A percentile compares a stretch with the other conserved stretches of the same genome.
phyloP scores from a whole-genome alignment of 37 sponge, comb jelly and placozoan genomes.

The Tethya wilhelma region DNA sequence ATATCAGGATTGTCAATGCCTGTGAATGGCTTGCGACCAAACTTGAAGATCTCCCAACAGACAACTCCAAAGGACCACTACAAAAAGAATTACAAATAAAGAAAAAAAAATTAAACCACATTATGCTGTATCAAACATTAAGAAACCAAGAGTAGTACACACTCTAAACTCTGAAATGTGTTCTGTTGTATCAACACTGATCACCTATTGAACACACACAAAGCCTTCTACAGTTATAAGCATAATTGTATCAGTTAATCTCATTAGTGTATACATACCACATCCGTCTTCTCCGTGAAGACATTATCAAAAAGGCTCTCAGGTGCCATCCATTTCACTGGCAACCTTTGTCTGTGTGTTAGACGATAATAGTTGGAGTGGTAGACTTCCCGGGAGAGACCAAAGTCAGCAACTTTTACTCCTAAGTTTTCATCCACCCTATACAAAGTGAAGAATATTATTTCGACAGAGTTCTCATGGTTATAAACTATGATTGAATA shows the following conservation, averaged over 20 bases:
- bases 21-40: slow-evolving; percentile 48
- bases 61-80: slow-evolving; percentile 72
- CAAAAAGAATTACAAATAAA: background rate
- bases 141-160: background rate
- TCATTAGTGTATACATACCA: slow-evolving; percentile 17
- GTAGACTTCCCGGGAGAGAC: slow-evolving; percentile 48
- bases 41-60: slow-evolving; percentile 62
- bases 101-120: background rate
- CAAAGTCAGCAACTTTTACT: slow-evolving; percentile 66
- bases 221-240: too few species aligned
- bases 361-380: slow-evolving; percentile 40
- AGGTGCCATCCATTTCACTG: slow-evolving; percentile 65
- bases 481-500: background rate
- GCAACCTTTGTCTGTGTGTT: slow-evolving; percentile 21
- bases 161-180: too few species aligned
- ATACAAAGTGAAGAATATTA: background rate
- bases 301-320: slow-evolving; percentile 58
- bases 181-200: too few species aligned
- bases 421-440: slow-evolving; percentile 56
- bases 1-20: slow-evolving; percentile 53
- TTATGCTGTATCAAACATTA: background rate
- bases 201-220: too few species aligned
- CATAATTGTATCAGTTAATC: too few species aligned
- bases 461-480: background rate
- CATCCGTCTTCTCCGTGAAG: slow-evolving; percentile 55